Evolutionary conservation across 2,888 invertebrate species (phyloP).

Genomic region (Physocephala rufipes): DNA sequence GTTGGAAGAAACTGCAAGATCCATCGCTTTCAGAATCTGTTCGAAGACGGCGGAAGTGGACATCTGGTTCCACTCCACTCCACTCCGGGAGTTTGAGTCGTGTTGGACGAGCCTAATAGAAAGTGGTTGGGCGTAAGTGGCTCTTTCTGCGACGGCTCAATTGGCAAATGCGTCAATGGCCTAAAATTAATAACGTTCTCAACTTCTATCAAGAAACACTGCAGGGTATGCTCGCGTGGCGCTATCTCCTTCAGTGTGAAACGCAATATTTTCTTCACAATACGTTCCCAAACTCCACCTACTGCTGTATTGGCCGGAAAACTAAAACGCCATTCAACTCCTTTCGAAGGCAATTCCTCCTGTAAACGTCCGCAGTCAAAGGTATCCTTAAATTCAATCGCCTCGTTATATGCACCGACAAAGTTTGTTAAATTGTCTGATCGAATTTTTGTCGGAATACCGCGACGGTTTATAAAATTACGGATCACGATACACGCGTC

Average conservation of each 20-base stretch:
- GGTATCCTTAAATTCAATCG: constrained; percentile 24
- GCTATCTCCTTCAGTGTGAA: constrained; percentile 38
- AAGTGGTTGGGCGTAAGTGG: constrained; percentile 42
- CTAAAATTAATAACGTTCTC: constrained; percentile 38
- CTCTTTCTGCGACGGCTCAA: constrained; percentile 32
- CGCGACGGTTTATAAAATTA: constrained; percentile 44
- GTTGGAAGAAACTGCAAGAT: constrained; percentile 34
- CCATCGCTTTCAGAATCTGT: constrained; percentile 31
- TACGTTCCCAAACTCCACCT: constrained; percentile 38
- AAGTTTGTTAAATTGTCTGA: constrained; percentile 43
- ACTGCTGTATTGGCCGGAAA: not conserved
- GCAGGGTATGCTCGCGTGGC: constrained; percentile 34
- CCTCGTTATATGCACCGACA: constrained; percentile 33
- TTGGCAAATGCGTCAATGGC: constrained; percentile 35
- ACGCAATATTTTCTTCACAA: constrained; percentile 39
- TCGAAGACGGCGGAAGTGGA: constrained; percentile 39
- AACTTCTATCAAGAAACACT: constrained; percentile 42
- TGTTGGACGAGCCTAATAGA: constrained; percentile 34
- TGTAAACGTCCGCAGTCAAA: constrained; percentile 27
- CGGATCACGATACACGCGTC: constrained; percentile 43
- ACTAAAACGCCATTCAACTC: too few species aligned
- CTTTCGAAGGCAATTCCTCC: too few species aligned
- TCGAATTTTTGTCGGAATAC: constrained; percentile 35
- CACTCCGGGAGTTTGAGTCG: constrained; percentile 24
- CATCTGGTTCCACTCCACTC: constrained; percentile 12